Conservation (phyloP, 2,797 vertebrate species). For the Cossypha heuglini region DNA sequence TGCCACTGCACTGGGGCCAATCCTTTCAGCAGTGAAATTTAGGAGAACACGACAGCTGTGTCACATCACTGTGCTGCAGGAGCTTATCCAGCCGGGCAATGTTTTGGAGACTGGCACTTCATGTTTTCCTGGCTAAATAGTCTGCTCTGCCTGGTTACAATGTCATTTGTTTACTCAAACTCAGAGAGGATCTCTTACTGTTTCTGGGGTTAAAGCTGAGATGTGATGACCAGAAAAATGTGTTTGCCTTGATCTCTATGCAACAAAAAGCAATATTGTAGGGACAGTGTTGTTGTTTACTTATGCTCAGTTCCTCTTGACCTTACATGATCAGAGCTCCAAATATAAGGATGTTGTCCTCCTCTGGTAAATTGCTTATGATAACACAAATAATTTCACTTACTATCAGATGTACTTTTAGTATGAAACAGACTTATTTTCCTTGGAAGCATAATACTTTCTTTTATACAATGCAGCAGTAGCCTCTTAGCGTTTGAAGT, state of each 20-base stretch:
- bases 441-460: not conserved
- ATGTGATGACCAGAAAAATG: not conserved
- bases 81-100: not conserved
- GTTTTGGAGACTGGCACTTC: constrained; percentile 19
- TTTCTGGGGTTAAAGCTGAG: not conserved
- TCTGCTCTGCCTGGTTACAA: constrained; percentile 21
- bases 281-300: not conserved
- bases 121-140: not conserved
- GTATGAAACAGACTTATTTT: not conserved
- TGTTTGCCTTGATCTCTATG: not conserved
- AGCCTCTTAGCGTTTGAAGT: not conserved
- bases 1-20: not conserved
- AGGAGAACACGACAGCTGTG: constrained; percentile 2
- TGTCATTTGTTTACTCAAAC: constrained; percentile 6
- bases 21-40: not conserved
- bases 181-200: not conserved
- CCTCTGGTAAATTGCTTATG: not conserved
- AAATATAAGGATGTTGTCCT: not conserved
- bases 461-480: not conserved
- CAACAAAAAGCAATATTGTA: not conserved
- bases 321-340: not conserved
- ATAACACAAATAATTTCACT: not conserved
- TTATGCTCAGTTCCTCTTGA: not conserved
- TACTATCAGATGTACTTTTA: not conserved
- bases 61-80: not conserved